Conservation (phyloP, 2,888 invertebrate genomes). For the Xestoiulus laeticollis region DNA sequence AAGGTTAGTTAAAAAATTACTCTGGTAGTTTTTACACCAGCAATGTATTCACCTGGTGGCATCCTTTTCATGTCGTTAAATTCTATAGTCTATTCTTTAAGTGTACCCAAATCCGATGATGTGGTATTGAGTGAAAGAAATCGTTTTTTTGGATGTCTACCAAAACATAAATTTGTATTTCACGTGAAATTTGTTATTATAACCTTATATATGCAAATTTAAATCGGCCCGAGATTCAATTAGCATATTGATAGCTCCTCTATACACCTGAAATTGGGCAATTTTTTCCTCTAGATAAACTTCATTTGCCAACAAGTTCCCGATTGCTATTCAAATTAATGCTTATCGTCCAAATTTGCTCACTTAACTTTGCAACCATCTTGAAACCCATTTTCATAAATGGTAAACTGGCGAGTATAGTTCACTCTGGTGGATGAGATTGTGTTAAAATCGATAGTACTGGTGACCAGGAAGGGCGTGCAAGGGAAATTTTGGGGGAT, state of each 20-base stretch:
- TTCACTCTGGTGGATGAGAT: neutral
- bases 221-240: neutral
- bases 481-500: neutral
- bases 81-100: neutral
- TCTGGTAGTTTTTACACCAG: neutral
- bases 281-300: constrained; percentile 20
- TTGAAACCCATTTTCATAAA: neutral
- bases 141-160: neutral
- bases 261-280: constrained; percentile 9
- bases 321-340: constrained; percentile 20
- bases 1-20: neutral
- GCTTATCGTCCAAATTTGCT: neutral
- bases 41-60: neutral
- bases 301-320: neutral
- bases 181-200: neutral
- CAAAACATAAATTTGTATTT: neutral
- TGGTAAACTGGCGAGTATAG: neutral
- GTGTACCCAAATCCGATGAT: neutral
- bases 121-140: neutral
- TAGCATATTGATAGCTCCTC: neutral
- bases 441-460: neutral
- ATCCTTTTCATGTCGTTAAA: neutral
- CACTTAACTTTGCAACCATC: neutral
- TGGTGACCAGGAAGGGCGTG: neutral
- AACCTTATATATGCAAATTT: neutral